Percentiles rank a stretch among this genome's conserved stretches.
These are phyloP conservation scores for Trematocara zebra DNA, from an alignment of 2,113 vertebrate species.

Conservation along the genomic window DNA sequence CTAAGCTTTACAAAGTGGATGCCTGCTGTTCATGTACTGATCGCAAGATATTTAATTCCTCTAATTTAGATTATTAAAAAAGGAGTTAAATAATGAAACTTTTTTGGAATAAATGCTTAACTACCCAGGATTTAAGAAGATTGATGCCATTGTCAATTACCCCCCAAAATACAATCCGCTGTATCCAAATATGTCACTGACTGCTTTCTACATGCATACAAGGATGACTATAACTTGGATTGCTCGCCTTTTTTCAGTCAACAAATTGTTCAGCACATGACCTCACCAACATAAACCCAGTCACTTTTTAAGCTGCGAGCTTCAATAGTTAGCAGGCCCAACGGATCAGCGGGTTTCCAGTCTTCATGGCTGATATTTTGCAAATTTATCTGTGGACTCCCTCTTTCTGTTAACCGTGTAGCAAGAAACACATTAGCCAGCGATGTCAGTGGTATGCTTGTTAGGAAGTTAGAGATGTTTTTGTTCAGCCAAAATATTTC, in stretches of 20 bases:
- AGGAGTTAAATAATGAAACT: background rate
- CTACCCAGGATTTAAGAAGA: background rate
- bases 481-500: background rate
- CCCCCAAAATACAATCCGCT: background rate
- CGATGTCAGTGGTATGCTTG: background rate
- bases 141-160: fast-evolving
- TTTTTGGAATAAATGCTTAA: background rate
- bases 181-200: background rate
- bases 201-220: background rate
- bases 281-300: background rate
- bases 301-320: background rate
- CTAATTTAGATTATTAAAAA: background rate
- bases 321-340: background rate
- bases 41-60: background rate
- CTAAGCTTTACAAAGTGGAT: background rate
- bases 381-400: background rate
- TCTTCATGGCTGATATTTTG: background rate
- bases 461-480: background rate
- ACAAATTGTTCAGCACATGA: background rate
- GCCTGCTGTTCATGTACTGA: background rate
- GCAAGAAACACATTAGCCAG: background rate
- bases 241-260: background rate
- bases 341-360: background rate
- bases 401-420: background rate
- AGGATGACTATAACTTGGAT: background rate